Evolutionary conservation across 2,113 vertebrate genomes (phyloP).

Genomic region (Lonchura striata): DNA sequence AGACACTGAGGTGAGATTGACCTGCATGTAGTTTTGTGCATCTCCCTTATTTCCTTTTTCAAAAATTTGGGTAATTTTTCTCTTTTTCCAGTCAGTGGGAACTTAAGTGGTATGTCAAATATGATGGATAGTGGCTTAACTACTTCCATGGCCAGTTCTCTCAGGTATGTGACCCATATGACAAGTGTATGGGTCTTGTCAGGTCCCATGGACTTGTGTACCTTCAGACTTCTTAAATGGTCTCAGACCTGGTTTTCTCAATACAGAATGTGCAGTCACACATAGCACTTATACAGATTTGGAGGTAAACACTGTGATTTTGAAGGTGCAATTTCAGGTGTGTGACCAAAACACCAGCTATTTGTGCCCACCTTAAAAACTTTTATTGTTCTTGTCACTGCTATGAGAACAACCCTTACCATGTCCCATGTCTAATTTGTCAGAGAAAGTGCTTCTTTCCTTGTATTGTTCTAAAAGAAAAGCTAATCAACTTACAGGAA

Average conservation of each 20-base stretch:
- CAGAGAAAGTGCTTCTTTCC: not conserved
- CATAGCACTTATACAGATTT: not conserved
- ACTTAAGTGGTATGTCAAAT: not conserved
- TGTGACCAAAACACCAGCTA: not conserved
- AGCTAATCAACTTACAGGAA: not conserved
- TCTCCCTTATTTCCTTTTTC: not conserved
- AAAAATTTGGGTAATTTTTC: not conserved
- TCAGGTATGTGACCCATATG: too few species aligned
- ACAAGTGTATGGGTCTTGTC: not conserved
- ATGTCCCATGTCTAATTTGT: not conserved
- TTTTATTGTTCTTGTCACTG: not conserved
- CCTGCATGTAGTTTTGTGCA: not conserved
- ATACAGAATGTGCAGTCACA: not conserved
- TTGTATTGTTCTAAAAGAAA: slow-evolving; percentile 18
- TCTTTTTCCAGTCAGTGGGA: not conserved
- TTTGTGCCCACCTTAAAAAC: not conserved
- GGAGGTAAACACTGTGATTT: not conserved
- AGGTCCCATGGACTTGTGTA: not conserved
- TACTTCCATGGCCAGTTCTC: not conserved
- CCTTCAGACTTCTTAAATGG: not conserved
- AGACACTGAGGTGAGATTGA: not conserved
- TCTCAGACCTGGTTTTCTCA: not conserved
- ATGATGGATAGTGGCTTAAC: not conserved
- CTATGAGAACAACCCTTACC: not conserved
- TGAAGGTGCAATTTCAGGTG: not conserved